These are phyloP conservation scores for Psophia crepitans DNA, from an alignment of 2,113 vertebrate genomes.

Conservation along the genomic window DNA sequence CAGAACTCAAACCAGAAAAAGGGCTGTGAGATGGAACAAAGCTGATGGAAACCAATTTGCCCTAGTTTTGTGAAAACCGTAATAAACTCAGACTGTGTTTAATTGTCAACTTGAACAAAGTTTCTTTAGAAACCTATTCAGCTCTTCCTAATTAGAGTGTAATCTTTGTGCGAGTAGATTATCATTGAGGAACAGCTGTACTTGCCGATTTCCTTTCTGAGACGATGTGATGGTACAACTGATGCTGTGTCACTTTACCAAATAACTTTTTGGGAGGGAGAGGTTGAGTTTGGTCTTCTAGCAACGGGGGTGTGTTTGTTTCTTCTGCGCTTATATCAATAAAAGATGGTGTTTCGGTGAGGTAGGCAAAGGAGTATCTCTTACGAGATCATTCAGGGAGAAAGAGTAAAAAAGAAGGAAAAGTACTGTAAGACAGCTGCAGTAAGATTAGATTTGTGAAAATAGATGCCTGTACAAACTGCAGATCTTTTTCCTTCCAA, in stretches of 20 bases:
- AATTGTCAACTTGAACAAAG: neutral
- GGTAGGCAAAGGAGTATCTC: neutral
- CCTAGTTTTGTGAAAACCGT: neutral
- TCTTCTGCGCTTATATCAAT: neutral
- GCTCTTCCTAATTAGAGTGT: neutral
- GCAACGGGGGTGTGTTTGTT: neutral
- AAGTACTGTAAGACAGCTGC: neutral
- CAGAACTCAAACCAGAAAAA: neutral
- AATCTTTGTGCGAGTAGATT: neutral
- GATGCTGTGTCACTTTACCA: neutral
- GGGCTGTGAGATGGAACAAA: neutral
- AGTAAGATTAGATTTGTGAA: neutral
- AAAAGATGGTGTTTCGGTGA: neutral
- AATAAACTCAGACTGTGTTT: neutral
- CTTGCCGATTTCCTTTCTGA: neutral
- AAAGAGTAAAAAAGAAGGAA: neutral
- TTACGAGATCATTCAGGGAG: neutral
- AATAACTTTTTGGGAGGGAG: neutral
- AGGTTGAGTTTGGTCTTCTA: neutral
- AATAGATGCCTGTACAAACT: neutral
- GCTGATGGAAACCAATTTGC: neutral
- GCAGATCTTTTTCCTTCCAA: neutral
- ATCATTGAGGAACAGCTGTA: neutral
- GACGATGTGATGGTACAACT: fast-evolving
- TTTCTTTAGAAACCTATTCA: neutral